Conservation (phyloP, 2,113 vertebrate genomes). For the Phalacrocorax brasilianus region DNA sequence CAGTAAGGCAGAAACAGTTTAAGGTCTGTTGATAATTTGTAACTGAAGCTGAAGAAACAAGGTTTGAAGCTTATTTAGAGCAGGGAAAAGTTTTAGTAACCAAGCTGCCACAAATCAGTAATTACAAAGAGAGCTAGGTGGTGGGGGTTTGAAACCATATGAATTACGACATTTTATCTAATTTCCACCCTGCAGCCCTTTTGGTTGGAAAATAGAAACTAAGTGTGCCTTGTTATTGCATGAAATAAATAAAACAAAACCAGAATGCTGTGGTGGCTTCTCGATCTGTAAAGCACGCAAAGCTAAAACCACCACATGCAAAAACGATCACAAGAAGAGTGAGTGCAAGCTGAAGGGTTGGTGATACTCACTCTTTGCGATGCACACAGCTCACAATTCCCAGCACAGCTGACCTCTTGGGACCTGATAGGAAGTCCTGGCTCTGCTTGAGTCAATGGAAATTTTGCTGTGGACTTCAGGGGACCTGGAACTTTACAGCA, state of each 20-base stretch:
- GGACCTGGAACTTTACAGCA: slow-evolving; percentile 1
- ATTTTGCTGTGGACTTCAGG: slow-evolving; percentile 28
- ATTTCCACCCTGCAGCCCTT: slow-evolving; percentile 14
- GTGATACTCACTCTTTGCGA: neutral
- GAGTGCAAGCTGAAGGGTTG: slow-evolving; percentile 1
- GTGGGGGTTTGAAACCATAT: neutral
- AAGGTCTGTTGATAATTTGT: neutral
- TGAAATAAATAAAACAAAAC: slow-evolving; percentile 55
- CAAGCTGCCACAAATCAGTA: neutral
- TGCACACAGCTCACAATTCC: neutral
- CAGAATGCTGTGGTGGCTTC: slow-evolving; percentile 21
- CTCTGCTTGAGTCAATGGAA: slow-evolving; percentile 47
- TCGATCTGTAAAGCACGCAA: slow-evolving; percentile 16
- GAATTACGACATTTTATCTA: neutral
- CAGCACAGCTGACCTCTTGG: slow-evolving; percentile 20
- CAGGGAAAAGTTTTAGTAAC: neutral
- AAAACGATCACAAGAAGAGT: slow-evolving; percentile 12
- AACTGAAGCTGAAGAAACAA: neutral
- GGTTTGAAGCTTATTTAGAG: neutral
- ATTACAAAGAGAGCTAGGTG: neutral
- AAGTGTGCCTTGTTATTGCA: neutral
- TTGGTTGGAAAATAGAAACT: slow-evolving; percentile 38
- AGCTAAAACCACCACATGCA: slow-evolving; percentile 26
- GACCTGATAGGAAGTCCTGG: slow-evolving; percentile 48
- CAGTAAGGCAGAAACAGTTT: neutral